Base-by-base conservation (phyloP, 2,888 invertebrate genomes). In the Dicroscelio sp. region DNA sequence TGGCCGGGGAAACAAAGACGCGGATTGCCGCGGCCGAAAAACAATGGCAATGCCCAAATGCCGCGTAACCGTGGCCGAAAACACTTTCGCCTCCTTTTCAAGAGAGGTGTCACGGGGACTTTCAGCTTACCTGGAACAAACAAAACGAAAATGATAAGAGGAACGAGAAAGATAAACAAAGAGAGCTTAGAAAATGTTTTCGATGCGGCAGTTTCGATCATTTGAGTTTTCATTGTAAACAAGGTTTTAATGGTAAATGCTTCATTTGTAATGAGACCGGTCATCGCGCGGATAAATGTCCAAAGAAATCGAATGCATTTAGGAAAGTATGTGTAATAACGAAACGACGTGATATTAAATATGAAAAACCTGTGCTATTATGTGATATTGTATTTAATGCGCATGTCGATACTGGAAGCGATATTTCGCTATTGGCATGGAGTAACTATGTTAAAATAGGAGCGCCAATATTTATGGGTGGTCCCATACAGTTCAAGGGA, bases 61-160 rank as follows among this genome's bases (percentile, higher is more conserved):
- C 58, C 58, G 35, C 58, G 17, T 58, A 43, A 60, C 60, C 60
- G 35, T 52, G 23, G 25, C 58, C 67, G 71, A 78, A 85, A 86
- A 86, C 86, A 85, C 85, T 86, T 86, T 86, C 78, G 78, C 85
- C 58, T 23, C 25, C 60, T 67, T 86, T 78, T 60, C 43, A 30
- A 58, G 78, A 58, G 75, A 69, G 55, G 75, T 76, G 67, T 76
- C 75, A 58, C 55, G 23, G 38, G 58, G 60, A 86, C 80, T 86
- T 86, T 86, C 65, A 14, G 75, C 82, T 87, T 82, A 82, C 87
- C 87, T 87, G 86, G 3, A 87, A 87, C 86, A 87, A 80, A 87
- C 86, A 87, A 87, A 87, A 80, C 75, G 38, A 80, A 80, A 73
- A 73, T 80, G 63, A 80, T 80, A 58, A 87, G 80, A 80, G 20